A percentile compares a stretch with the other conserved stretches of the same genome.
phyloP scores from a whole-genome alignment of 2,888 invertebrate genomes.

The Diaprepes abbreviatus region DNA sequence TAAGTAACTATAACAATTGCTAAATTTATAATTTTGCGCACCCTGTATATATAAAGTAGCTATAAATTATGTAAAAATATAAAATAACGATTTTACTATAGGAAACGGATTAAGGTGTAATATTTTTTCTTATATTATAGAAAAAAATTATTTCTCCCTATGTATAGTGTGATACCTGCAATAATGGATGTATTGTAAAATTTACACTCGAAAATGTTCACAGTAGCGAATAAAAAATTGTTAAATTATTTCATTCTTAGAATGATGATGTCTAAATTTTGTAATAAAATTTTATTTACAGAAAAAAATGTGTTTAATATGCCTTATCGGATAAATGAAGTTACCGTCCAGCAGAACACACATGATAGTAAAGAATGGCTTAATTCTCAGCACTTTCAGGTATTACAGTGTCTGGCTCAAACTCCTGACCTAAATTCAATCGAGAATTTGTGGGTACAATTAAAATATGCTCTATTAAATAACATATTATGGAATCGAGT shows the following conservation, averaged over 20 bases:
- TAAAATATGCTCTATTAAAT: too few relatives aligned
- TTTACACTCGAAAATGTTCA: slow-evolving; percentile 55
- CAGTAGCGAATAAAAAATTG: slow-evolving; percentile 51
- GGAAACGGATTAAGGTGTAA: slow-evolving; percentile 7
- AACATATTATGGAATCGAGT: too few relatives aligned
- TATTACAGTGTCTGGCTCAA: too few relatives aligned
- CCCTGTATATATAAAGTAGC: too few relatives aligned
- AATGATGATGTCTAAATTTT: slow-evolving; percentile 65
- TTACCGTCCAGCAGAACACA: too few relatives aligned
- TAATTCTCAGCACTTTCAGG: too few relatives aligned
- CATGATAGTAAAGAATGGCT: too few relatives aligned
- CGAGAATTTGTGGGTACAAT: too few relatives aligned
- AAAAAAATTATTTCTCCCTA: slow-evolving; percentile 26
- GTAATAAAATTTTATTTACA: slow-evolving; percentile 60
- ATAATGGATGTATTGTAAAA: slow-evolving; percentile 47
- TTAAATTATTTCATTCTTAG: slow-evolving; percentile 61
- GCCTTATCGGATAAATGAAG: too few relatives aligned
- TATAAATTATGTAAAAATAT: slow-evolving; percentile 6
- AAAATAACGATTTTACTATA: slow-evolving; percentile 11
- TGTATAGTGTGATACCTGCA: slow-evolving; percentile 51
- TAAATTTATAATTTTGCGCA: too few relatives aligned
- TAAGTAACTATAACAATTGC: too few relatives aligned
- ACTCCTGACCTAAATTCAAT: too few relatives aligned
- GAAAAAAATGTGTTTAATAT: slow-evolving; percentile 13
- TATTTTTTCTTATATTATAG: slow-evolving; percentile 9